A percentile compares a stretch with the other conserved stretches of the same genome.
Evolutionary conservation across 37 sponge, comb jelly and placozoan genomes (phyloP).

Genomic region (Amphimedon queenslandica): DNA sequence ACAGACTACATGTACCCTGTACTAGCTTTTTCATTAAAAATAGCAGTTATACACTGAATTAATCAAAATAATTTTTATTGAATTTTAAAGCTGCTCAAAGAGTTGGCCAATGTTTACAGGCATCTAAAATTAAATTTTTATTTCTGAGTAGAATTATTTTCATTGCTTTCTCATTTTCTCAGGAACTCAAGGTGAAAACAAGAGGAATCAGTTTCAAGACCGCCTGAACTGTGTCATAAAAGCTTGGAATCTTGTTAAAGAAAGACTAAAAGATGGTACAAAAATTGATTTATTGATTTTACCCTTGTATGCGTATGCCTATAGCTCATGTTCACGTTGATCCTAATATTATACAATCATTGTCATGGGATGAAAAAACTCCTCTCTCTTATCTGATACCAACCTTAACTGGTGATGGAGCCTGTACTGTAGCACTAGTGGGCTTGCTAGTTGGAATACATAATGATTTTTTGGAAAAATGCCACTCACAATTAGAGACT

Average conservation of each 20-base stretch:
- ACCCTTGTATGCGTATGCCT: no score
- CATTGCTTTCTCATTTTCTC: not conserved
- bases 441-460: constrained; percentile 61
- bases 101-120: no score
- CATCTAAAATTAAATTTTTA: not conserved
- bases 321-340: constrained; percentile 47
- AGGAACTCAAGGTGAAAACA: not conserved
- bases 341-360: constrained; percentile 15
- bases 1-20: no score
- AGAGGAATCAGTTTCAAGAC: not conserved
- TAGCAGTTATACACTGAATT: no score
- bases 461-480: constrained; percentile 65
- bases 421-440: constrained; percentile 48
- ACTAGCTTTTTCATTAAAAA: no score
- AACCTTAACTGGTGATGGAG: constrained; percentile 55
- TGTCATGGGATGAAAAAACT: constrained; percentile 7
- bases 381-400: constrained; percentile 67
- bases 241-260: constrained; percentile 57
- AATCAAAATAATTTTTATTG: no score
- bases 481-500: not conserved
- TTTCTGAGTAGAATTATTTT: not conserved
- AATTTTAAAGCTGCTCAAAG: no score
- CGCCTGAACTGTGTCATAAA: constrained; percentile 21
- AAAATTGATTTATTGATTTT: no score
- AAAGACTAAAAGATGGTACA: no score